phyloP scores from a whole-genome alignment of 1,140 invertebrate species.

The Lethrus apterus region DNA sequence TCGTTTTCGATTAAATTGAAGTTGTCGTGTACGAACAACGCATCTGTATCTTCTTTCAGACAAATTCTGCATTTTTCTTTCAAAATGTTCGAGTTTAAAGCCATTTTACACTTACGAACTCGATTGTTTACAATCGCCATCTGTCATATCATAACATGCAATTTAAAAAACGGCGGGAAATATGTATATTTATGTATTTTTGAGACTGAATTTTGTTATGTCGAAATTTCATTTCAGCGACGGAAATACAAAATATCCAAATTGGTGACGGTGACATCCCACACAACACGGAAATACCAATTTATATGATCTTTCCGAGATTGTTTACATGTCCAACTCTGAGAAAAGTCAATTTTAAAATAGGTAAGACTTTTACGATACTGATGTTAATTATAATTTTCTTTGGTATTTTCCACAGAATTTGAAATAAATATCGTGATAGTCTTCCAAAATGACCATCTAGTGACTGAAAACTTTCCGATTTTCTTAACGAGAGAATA shows the following conservation, averaged over 20 bases:
- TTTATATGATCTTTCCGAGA: slow-evolving; percentile 92
- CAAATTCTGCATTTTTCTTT: slow-evolving; percentile 10
- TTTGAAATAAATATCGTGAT: slow-evolving; percentile 94
- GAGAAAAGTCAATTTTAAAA: slow-evolving; percentile 88
- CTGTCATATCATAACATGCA: too few relatives aligned
- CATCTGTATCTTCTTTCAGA: not conserved
- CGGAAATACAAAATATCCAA: slow-evolving; percentile 97
- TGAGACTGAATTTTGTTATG: not conserved
- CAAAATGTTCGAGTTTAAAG: too few relatives aligned
- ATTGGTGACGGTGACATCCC: slow-evolving; percentile 88
- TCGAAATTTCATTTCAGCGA: slow-evolving; percentile 55
- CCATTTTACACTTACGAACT: too few relatives aligned
- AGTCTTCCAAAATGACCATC: slow-evolving; percentile 87
- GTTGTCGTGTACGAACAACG: not conserved
- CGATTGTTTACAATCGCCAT: too few relatives aligned
- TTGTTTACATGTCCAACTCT: slow-evolving; percentile 93
- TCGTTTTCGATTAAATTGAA: not conserved
- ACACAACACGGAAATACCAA: slow-evolving; percentile 74
- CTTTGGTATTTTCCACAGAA: slow-evolving; percentile 59
- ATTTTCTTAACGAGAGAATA: slow-evolving; percentile 62
- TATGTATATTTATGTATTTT: too few relatives aligned
- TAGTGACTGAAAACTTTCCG: slow-evolving; percentile 95
- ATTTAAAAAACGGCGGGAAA: too few relatives aligned
- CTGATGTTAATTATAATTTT: not conserved
- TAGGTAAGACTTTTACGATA: slow-evolving; percentile 57